These are phyloP conservation scores for Dasypus novemcinctus DNA, from an alignment of 2,113 vertebrate genomes.

Conservation along the genomic window DNA sequence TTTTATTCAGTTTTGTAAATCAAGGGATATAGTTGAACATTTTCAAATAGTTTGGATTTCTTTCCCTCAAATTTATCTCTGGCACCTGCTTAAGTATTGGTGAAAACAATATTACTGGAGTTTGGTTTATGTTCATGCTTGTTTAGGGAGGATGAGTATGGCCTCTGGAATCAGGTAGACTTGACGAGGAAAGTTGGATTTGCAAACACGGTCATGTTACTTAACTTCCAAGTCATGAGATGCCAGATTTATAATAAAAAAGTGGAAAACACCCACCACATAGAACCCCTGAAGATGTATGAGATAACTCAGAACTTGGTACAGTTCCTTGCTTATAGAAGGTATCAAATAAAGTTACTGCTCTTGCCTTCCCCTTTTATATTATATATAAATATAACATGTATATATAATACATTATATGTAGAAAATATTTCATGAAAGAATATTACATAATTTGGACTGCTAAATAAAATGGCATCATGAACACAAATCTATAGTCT, in stretches of 20 bases:
- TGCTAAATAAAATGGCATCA: neutral
- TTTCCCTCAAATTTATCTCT: neutral
- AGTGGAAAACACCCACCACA: neutral
- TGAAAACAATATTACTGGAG: neutral
- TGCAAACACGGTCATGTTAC: fast-evolving
- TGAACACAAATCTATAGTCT: neutral
- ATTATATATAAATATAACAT: no score
- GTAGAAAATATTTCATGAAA: neutral
- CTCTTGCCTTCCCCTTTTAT: no score
- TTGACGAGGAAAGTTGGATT: neutral
- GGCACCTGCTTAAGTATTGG: neutral
- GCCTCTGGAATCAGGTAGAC: neutral
- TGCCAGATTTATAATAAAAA: neutral
- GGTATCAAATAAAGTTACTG: no score
- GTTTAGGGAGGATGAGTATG: no score
- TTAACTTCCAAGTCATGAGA: neutral
- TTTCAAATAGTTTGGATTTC: neutral
- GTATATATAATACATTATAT: no score
- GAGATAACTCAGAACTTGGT: neutral
- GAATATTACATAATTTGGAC: neutral
- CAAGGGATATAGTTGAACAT: neutral
- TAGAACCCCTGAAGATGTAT: neutral
- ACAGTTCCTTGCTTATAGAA: no score
- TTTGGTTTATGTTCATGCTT: neutral
- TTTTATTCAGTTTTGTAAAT: slow-evolving; percentile 52